Conservation (phyloP, 1,140 invertebrate genomes). For the Pseudomyrmex sp. region DNA sequence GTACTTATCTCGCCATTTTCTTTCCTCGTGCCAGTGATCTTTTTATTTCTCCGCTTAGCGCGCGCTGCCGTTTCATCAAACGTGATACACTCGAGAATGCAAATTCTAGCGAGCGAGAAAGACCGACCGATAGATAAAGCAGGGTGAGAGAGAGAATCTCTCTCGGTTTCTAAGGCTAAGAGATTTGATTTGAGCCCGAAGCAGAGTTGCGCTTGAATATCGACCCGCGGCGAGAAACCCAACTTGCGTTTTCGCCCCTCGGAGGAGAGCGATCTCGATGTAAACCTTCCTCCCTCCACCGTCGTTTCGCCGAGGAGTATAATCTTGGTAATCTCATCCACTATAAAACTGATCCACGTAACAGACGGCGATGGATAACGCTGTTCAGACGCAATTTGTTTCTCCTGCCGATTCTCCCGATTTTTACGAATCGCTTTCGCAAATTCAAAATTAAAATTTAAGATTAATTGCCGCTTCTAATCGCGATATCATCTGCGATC, state of each 20-base stretch:
- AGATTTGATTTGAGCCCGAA: conserved; percentile 53
- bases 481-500: background rate
- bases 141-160: background rate
- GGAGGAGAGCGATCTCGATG: background rate
- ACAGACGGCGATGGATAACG: background rate
- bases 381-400: background rate
- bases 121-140: no score
- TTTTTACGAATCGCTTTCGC: background rate
- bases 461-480: background rate
- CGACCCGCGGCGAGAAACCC: conserved; percentile 17
- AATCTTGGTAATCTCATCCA: background rate
- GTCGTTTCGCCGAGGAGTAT: no score
- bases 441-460: background rate
- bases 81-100: conserved; percentile 25
- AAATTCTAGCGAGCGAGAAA: conserved; percentile 34
- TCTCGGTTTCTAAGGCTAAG: conserved; percentile 9
- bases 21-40: background rate
- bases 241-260: conserved; percentile 45
- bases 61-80: conserved; percentile 11
- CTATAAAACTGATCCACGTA: conserved; percentile 31
- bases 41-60: conserved; percentile 16
- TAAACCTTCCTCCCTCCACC: conserved; percentile 6
- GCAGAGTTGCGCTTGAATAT: conserved; percentile 54
- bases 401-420: background rate
- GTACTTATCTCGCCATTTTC: background rate